Conservation (phyloP, 2,113 vertebrate species). For the Xenopus laevis region DNA sequence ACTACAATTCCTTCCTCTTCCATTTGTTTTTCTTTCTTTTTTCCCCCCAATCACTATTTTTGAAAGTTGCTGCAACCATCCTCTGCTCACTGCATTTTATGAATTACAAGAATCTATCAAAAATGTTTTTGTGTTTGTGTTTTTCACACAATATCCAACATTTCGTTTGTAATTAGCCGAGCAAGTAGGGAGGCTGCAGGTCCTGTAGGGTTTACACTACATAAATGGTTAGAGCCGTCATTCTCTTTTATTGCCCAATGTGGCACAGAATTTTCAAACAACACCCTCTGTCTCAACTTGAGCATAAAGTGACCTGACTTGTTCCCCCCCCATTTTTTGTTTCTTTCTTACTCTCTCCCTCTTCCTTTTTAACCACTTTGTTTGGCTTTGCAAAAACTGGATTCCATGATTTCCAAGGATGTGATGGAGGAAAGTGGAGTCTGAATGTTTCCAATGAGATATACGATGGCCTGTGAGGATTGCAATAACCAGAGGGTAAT, state of each 20-base stretch:
- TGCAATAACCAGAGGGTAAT: too few species aligned
- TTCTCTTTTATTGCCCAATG: too few species aligned
- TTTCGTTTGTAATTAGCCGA: conserved; percentile 35
- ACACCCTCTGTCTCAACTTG: too few species aligned
- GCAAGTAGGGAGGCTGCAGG: conserved; percentile 54
- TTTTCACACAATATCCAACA: neutral
- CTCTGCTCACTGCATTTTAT: neutral
- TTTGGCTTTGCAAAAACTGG: too few species aligned
- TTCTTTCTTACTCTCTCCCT: too few species aligned
- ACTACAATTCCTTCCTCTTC: conserved; percentile 50
- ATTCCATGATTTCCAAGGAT: neutral
- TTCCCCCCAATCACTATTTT: neutral
- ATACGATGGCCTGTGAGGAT: too few species aligned
- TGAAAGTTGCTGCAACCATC: neutral
- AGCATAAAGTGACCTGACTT: conserved; percentile 37
- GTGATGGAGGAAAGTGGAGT: conserved; percentile 42
- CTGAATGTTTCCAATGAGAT: too few species aligned
- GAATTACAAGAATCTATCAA: too few species aligned
- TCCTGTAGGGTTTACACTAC: conserved; percentile 67
- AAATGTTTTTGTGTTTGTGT: neutral
- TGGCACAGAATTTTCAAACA: too few species aligned
- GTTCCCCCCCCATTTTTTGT: conserved; percentile 14
- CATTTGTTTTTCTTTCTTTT: conserved; percentile 10
- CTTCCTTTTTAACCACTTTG: too few species aligned
- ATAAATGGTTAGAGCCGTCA: conserved; percentile 84